Conservation (phyloP, 2,888 invertebrate species). For the Anaspis maculata region DNA sequence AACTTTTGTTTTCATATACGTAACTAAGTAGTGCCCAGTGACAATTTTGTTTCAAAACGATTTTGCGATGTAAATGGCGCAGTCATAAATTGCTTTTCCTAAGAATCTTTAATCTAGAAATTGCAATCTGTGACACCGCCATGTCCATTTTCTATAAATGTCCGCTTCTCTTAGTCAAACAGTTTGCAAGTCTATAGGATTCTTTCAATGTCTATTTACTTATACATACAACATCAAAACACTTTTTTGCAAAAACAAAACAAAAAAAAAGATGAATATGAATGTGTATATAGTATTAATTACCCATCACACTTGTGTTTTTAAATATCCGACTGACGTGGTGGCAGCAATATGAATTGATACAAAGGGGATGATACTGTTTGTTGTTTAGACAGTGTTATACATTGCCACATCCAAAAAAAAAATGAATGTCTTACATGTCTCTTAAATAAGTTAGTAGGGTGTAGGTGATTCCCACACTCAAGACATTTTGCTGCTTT, state of each 20-base stretch:
- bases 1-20: no score
- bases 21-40: no score
- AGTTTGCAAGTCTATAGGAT: slow-evolving; percentile 35
- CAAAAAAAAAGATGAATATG: slow-evolving; percentile 19
- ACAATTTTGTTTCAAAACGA: no score
- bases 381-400: slow-evolving; percentile 2
- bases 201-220: slow-evolving; percentile 31
- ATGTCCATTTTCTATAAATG: slow-evolving; percentile 36
- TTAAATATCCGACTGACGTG: slow-evolving; percentile 21
- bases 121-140: slow-evolving; percentile 11
- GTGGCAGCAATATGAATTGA: slow-evolving; percentile 44
- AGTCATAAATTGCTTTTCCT: no score
- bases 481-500: slow-evolving; percentile 37
- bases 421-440: slow-evolving; percentile 26
- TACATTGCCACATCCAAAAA: slow-evolving; percentile 28
- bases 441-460: slow-evolving; percentile 26
- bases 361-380: slow-evolving; percentile 32
- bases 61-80: no score
- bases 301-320: slow-evolving; percentile 28
- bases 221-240: slow-evolving; percentile 22
- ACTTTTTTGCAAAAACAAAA: slow-evolving; percentile 31
- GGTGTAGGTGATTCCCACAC: slow-evolving; percentile 29
- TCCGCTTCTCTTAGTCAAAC: slow-evolving; percentile 37
- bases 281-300: slow-evolving; percentile 22
- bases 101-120: no score